Evolutionary conservation across 2,888 invertebrate species (phyloP).

Genomic region (Leptothorax acervorum): DNA sequence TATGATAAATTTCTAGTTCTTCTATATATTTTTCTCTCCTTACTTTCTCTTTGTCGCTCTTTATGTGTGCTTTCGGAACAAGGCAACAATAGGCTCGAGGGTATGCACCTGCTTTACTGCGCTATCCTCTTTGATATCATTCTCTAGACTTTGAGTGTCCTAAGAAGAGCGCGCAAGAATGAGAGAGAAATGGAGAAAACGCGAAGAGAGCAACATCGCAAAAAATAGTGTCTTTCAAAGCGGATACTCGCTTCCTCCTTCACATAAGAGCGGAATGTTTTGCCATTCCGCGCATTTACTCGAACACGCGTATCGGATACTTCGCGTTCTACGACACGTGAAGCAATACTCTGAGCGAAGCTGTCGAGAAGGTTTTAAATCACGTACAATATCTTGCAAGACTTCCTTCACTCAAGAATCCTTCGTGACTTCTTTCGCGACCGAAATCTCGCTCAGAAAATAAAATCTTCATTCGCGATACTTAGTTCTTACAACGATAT

Average conservation of each 20-base stretch:
- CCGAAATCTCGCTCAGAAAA: neutral
- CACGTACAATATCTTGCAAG: slow-evolving; percentile 39
- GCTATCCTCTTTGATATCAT: slow-evolving; percentile 70
- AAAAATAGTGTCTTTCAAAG: slow-evolving; percentile 69
- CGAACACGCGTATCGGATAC: slow-evolving; percentile 33
- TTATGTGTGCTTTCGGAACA: slow-evolving; percentile 34
- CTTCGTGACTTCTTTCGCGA: slow-evolving; percentile 1
- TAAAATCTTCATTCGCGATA: slow-evolving; percentile 1
- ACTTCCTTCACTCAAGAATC: slow-evolving; percentile 28
- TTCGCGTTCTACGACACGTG: neutral
- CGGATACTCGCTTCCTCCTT: slow-evolving; percentile 64
- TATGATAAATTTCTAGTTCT: slow-evolving; percentile 33
- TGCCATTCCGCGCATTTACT: slow-evolving; percentile 63
- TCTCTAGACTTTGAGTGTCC: slow-evolving; percentile 59
- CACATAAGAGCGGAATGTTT: slow-evolving; percentile 62
- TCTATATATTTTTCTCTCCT: neutral
- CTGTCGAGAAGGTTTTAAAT: slow-evolving; percentile 54
- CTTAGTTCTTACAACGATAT: slow-evolving; percentile 8
- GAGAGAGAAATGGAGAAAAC: slow-evolving; percentile 42
- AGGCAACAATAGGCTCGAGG: slow-evolving; percentile 58
- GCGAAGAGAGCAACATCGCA: slow-evolving; percentile 33
- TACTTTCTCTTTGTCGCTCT: slow-evolving; percentile 11
- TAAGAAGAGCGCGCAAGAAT: slow-evolving; percentile 35
- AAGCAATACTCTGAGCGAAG: slow-evolving; percentile 38
- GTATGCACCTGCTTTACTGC: slow-evolving; percentile 61